Evolutionary conservation across 2,113 vertebrate species (phyloP).

Genomic region (Eretmochelys imbricata): DNA sequence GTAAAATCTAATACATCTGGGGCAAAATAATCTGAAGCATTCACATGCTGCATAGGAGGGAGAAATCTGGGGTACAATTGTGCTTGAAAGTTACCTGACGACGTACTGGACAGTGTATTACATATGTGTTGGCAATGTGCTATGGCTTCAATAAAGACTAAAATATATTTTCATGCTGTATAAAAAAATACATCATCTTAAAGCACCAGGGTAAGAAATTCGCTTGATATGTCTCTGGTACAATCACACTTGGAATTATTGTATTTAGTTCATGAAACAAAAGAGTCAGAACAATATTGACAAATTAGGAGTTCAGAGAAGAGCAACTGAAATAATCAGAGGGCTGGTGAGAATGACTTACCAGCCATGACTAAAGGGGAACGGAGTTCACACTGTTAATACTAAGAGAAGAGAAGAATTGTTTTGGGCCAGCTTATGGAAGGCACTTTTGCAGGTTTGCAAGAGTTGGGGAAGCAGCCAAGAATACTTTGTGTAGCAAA

Average conservation of each 20-base stretch:
- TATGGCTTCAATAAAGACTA: background rate
- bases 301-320: background rate
- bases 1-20: background rate
- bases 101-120: background rate
- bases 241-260: background rate
- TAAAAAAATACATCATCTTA: background rate
- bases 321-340: background rate
- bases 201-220: accelerated
- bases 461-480: background rate
- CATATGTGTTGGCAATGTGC: background rate
- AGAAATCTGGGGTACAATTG: background rate
- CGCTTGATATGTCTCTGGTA: background rate
- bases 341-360: background rate
- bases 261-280: background rate
- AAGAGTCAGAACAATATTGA: background rate
- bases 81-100: background rate
- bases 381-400: background rate
- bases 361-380: background rate
- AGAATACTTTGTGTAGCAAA: background rate
- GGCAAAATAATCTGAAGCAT: background rate
- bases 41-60: background rate
- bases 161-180: background rate
- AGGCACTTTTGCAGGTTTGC: background rate
- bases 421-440: background rate
- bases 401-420: background rate